Percentiles rank a stretch among this genome's conserved stretches.
Evolutionary conservation across 2,113 vertebrate genomes (phyloP).

Genomic region (Cebidichthys violaceus): DNA sequence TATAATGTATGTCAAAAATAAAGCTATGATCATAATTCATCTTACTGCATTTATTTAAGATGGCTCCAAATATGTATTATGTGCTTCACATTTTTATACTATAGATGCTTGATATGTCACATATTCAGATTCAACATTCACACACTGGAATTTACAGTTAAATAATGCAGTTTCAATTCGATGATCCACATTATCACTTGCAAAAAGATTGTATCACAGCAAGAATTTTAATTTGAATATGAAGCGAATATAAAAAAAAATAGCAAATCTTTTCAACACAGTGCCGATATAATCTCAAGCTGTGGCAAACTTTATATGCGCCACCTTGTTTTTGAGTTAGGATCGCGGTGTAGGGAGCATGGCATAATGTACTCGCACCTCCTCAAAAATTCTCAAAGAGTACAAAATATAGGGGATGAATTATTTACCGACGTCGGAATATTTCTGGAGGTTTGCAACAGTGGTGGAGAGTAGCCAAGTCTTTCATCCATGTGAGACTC

Average conservation of each 20-base stretch:
- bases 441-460: slow-evolving; percentile 78
- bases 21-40: not conserved
- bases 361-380: slow-evolving; percentile 72
- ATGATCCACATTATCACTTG: not conserved
- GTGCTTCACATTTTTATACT: not conserved
- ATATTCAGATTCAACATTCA: not conserved
- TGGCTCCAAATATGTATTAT: not conserved
- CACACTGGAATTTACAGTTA: not conserved
- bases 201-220: not conserved
- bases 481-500: slow-evolving; percentile 83
- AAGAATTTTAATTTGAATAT: not conserved
- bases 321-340: slow-evolving; percentile 45
- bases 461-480: slow-evolving; percentile 72
- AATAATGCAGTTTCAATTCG: not conserved
- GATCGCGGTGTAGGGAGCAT: slow-evolving; percentile 50
- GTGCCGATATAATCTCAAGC: slow-evolving; percentile 19
- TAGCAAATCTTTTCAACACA: not conserved
- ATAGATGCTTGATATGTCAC: not conserved
- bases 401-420: slow-evolving; percentile 85
- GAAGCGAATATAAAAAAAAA: not conserved
- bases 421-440: slow-evolving; percentile 82
- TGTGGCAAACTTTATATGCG: slow-evolving; percentile 52
- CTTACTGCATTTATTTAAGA: not conserved
- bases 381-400: slow-evolving; percentile 81
- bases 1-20: not conserved